A percentile compares a stretch with the other conserved stretches of the same genome.
phyloP scores from a whole-genome alignment of 1,140 invertebrate genomes.

The Holcopasites calliopsidis region DNA sequence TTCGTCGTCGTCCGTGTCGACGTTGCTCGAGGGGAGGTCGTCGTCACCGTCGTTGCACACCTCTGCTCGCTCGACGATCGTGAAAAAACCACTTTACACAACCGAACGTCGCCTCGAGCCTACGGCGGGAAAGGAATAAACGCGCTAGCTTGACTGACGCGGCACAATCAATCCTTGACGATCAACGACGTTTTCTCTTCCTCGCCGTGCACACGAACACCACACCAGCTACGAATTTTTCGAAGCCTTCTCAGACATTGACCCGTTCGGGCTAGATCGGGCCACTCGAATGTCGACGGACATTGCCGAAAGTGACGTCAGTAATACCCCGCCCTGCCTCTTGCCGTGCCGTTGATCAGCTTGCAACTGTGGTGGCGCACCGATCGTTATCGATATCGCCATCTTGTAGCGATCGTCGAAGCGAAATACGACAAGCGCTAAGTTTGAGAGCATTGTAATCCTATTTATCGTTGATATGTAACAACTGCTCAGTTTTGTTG shows the following conservation, averaged over 20 bases:
- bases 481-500: too few species aligned
- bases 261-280: conserved; percentile 82
- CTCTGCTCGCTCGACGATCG: conserved; percentile 14
- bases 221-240: conserved; percentile 84
- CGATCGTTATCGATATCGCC: neutral
- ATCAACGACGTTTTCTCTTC: conserved; percentile 58
- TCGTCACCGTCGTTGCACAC: conserved; percentile 32
- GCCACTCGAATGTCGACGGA: conserved; percentile 80
- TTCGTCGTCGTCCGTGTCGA: conserved; percentile 37
- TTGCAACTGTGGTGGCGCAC: conserved; percentile 12
- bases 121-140: conserved; percentile 5
- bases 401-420: neutral
- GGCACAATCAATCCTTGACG: conserved; percentile 38
- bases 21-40: conserved; percentile 39
- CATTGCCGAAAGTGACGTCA: conserved; percentile 81
- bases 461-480: too few species aligned
- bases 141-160: conserved; percentile 32
- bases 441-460: neutral
- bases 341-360: conserved; percentile 21
- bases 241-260: conserved; percentile 86
- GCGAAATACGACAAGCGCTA: neutral
- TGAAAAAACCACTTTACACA: conserved; percentile 29
- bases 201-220: conserved; percentile 59
- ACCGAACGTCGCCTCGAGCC: conserved; percentile 44
- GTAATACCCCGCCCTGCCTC: conserved; percentile 57